Percentiles rank a stretch among this genome's conserved stretches.
Evolutionary conservation across 2,888 invertebrate species (phyloP).

Genomic region (Fissipunctia ypsillon): DNA sequence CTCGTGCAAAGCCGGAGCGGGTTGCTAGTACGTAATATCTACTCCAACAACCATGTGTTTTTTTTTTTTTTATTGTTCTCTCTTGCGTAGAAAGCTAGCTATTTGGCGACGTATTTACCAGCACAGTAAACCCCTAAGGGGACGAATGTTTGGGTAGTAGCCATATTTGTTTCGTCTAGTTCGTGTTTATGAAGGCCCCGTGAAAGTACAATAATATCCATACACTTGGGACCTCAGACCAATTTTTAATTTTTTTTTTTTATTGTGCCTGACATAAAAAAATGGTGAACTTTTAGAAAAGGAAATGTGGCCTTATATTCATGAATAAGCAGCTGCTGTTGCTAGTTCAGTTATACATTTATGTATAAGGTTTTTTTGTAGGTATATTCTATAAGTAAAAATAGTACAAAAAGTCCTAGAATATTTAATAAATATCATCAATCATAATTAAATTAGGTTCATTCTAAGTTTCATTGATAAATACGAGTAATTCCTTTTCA

Average conservation of each 20-base stretch:
- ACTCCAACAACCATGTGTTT: not conserved
- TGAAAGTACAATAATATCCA: conserved; percentile 1
- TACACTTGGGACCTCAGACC: conserved; percentile 18
- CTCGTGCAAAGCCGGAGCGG: no score
- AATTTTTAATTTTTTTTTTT: conserved; percentile 12
- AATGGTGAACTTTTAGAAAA: not conserved
- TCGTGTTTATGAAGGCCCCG: conserved; percentile 5
- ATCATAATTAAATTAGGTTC: no score
- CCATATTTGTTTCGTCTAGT: conserved; percentile 35
- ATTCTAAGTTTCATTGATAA: no score
- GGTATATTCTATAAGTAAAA: no score
- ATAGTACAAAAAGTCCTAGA: no score
- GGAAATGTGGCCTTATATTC: no score
- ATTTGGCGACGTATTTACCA: conserved; percentile 22
- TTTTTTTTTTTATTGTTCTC: not conserved
- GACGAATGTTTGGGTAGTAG: not conserved
- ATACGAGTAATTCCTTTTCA: no score
- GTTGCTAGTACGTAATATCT: not conserved
- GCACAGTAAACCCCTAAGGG: conserved; percentile 11
- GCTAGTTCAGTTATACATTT: not conserved
- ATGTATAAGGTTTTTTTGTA: no score
- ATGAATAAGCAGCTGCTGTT: not conserved
- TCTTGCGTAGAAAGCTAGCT: not conserved
- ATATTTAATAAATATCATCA: no score
- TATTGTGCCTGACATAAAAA: not conserved